Conservation (phyloP, 2,888 invertebrate genomes). For the Vanessa cardui region DNA sequence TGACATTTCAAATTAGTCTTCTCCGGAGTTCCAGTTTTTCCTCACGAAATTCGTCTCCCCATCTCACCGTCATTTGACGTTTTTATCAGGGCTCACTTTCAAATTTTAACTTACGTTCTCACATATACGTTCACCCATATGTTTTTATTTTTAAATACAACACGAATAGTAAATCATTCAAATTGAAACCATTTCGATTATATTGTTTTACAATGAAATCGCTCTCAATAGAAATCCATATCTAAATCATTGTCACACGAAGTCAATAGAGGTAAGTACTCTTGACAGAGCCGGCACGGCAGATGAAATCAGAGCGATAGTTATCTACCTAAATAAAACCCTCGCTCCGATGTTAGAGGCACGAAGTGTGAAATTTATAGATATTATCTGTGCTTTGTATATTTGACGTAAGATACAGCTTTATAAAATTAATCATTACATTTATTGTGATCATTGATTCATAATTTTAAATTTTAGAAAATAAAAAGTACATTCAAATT, state of each 20-base stretch:
- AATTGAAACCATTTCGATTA: neutral
- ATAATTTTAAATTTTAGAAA: too few relatives aligned
- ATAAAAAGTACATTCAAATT: too few relatives aligned
- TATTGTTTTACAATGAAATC: constrained; percentile 11
- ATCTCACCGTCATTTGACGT: neutral
- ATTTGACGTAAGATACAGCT: constrained; percentile 47
- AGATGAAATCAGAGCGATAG: constrained; percentile 63
- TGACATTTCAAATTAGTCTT: too few relatives aligned
- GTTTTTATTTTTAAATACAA: neutral
- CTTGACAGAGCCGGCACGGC: constrained; percentile 41
- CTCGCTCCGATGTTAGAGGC: constrained; percentile 61
- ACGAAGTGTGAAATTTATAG: constrained; percentile 74
- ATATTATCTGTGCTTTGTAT: constrained; percentile 61
- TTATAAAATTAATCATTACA: constrained; percentile 17
- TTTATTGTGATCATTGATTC: too few relatives aligned
- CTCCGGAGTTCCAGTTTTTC: too few relatives aligned
- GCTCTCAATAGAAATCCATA: constrained; percentile 17
- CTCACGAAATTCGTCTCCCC: too few relatives aligned
- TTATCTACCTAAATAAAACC: constrained; percentile 68
- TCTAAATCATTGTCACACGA: constrained; percentile 41
- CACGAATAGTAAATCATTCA: neutral
- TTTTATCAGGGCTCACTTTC: neutral
- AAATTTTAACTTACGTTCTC: too few relatives aligned
- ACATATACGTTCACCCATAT: too few relatives aligned
- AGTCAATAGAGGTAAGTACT: constrained; percentile 59